Base-by-base conservation (phyloP, 1,140 invertebrate species). In the Drosophila watanabei region DNA sequence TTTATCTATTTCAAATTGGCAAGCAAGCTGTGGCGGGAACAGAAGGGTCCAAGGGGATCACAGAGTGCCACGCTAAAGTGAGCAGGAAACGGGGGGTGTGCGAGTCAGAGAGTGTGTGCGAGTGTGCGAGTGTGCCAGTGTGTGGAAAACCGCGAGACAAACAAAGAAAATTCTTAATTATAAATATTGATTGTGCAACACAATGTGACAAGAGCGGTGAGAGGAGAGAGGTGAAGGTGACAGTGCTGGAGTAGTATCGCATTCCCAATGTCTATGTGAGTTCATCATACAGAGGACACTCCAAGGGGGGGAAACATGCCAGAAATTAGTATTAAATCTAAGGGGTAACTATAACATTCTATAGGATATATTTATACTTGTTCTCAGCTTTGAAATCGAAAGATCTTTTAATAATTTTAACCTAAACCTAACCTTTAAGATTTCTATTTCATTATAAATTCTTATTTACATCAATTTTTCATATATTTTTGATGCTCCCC, bases 151-250 rank as follows among this genome's bases (percentile, higher is more conserved):
- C 79, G 45, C 80, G 71, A 87, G 77, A 90, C 66, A 90, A 89
- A 89, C 85, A 89, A 89, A 89, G 88, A 88, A 88, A 72, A 71
- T 85, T 82, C 78, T 89, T 89, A 89, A 90, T 89, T 88, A 88
- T 88, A 79, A 81, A 81, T 88, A 88, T 89, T 89, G 86, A 89
- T 88, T 89, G 85, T 88, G 84, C 84, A 89, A 81, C 62, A 62
- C 62, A 62, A 62, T 72, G 76, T 52, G 48, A 43, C 48, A 24
- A 18, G 32, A 41, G 24, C 24, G 41, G 28, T 32, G 35, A 33
- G 35, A 33, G 28, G 28, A 4, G 49, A n/a, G 49, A n/a, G 58
- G 59, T 61, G 28, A 45, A 35, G 43, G 48, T 57, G 54, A 57
- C 54, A 24, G 56, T 43, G 52, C 30, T 32, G 46, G 58, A 59